Evolutionary conservation across 2,113 vertebrate species (phyloP), one percentile per base, ranked within the genome.

Genomic region (Lota lota): DNA sequence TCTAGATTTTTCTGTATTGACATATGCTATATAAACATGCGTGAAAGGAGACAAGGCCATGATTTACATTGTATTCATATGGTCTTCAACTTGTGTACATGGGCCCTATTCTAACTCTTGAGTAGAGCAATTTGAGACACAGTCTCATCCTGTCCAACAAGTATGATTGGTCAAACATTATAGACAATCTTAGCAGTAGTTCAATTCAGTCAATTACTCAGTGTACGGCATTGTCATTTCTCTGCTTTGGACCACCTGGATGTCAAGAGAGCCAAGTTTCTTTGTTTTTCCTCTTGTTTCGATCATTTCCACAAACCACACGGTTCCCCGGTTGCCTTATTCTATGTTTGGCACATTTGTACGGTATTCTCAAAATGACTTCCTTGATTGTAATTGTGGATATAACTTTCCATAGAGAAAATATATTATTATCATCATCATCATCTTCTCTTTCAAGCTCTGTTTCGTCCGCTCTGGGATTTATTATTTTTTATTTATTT

Each of bases 301-400:
- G 22, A 1, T 60, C 19, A 21, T 21, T 60, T 60, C 58, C 58
- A 7, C 58, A 20, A 2, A 64, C 70, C 1, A 21, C 8, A 53
- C 21, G 18, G 0, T 4, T 66, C 77, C 1, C 47, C 28, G 14
- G 5, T 47, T 24, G 28, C 56, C 4, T 10, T 50, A 18, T n/a
- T 16, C 51, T 2, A 20, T 61, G 66, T 66, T 66, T 81, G 64
- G 69, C 68, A 61, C 5, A 17, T 36, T 15, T 71, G 7, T 28
- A 7, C 21, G 20, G 69, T 3, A 57, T 21, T 16, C 15, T 60
- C 57, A 68, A 71, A 71, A 74, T 64, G 4, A 63, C 58, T 51
- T 77, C 63, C 68, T 66, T 85, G 78, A 79, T 77, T 80, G 60
- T 67, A 17, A 63, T 63, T 62, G 68, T 54, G 40, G 18, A 61